Evolutionary conservation across 2,888 invertebrate species (phyloP).

Genomic region (Hecatera dysodea): DNA sequence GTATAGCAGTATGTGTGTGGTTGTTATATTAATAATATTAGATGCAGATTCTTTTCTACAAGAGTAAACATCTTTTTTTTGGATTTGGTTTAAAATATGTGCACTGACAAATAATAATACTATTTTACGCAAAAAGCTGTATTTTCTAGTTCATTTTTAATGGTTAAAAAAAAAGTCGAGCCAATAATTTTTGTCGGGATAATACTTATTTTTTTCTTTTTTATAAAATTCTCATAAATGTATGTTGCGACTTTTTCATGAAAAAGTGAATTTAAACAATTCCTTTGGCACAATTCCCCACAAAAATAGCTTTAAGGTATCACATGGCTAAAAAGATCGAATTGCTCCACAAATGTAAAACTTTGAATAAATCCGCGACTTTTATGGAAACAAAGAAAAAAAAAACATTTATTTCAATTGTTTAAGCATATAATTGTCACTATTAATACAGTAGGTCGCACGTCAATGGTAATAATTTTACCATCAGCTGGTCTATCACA

Average conservation of each 20-base stretch:
- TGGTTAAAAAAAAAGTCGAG: too few relatives aligned
- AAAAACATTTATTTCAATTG: background rate
- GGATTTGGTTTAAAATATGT: background rate
- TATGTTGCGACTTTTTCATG: background rate
- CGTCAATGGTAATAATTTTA: background rate
- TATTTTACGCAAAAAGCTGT: background rate
- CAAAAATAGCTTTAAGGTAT: background rate
- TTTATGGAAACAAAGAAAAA: too few relatives aligned
- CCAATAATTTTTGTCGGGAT: too few relatives aligned
- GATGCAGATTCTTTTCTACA: background rate
- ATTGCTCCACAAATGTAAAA: too few relatives aligned
- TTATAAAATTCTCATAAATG: background rate
- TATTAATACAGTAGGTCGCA: background rate
- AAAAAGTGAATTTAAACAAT: constrained; percentile 4
- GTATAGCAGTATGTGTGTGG: constrained; percentile 38
- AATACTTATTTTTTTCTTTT: too few relatives aligned
- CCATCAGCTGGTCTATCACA: background rate
- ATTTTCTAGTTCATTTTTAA: background rate
- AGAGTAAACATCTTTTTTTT: background rate
- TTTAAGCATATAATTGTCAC: background rate
- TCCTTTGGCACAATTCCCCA: constrained; percentile 17
- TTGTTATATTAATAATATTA: constrained; percentile 13
- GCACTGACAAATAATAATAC: constrained; percentile 2
- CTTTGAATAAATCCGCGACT: too few relatives aligned
- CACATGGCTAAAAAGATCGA: background rate